These are phyloP conservation scores for Sebastes matsubarae DNA, from an alignment of 2,797 vertebrate species.

Conservation along the genomic window DNA sequence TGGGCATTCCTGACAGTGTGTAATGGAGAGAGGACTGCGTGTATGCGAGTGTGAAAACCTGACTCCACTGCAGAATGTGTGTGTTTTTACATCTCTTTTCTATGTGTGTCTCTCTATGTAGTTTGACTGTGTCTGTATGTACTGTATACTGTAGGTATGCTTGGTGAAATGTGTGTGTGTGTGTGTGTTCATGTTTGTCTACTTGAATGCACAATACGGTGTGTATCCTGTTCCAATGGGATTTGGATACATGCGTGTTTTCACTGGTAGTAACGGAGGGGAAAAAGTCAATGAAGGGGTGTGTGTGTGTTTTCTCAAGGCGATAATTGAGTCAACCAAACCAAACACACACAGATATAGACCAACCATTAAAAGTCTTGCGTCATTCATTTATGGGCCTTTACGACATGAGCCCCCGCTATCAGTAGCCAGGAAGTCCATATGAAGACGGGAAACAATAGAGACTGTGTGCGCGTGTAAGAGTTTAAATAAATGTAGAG, in stretches of 20 bases:
- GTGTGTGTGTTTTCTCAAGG: conserved; percentile 25
- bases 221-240: not conserved
- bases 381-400: conserved; percentile 3
- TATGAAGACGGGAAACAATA: conserved; percentile 17
- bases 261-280: not conserved
- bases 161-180: not conserved
- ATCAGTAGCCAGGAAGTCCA: conserved; percentile 9
- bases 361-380: not conserved
- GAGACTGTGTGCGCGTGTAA: conserved; percentile 3
- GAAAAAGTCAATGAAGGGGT: conserved; percentile 4
- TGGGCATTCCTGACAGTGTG: conserved; percentile 65
- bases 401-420: not conserved
- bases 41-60: not conserved
- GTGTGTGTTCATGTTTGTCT: not conserved
- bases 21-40: conserved; percentile 28
- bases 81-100: not conserved
- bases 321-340: conserved; percentile 15
- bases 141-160: not conserved
- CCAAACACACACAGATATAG: not conserved
- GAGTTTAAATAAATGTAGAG: conserved; percentile 1
- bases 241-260: not conserved
- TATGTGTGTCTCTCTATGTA: not conserved
- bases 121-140: not conserved
- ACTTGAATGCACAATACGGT: not conserved
- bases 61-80: not conserved